Evolutionary conservation across 2,797 vertebrate genomes (phyloP), one percentile per base, ranked within the genome.

Genomic region (Potorous gilbertii): DNA sequence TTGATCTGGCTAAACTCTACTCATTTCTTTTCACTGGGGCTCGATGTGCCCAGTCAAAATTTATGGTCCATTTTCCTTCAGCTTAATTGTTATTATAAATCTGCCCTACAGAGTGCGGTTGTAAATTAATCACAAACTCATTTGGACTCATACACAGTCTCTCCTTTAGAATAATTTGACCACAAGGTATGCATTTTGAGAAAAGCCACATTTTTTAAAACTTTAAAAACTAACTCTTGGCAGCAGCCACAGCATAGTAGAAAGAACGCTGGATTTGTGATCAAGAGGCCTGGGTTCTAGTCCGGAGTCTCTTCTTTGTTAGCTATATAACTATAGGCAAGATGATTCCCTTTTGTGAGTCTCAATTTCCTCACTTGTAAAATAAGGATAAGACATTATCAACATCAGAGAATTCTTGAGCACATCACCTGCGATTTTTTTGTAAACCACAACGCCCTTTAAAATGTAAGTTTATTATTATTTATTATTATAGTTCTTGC

Each of bases 1-100:
- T 95, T 96, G 91, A 54, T 91, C 81, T 94, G 13, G 95, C 97
- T 87, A 31, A 74, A 55, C 54, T 91, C 18, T 92, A 89, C 95
- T 95, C 96, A 55, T 94, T 95, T 87, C 29, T 87, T 54, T 24
- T 94, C 91, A 74, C 56, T 95, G 97, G 81, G 96, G 92, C 74
- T 0, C 95, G 97, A 96, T 91, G 29, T 66, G 95, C 87, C 92
- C 97, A 96, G 56, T 57, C 94, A 54, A 55, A 97, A 97, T 94
- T 97, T 95, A 96, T 96, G 97, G 81, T 62, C 97, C 95, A 94
- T 97, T 96, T 95, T 97, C 93, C 93, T 97, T 97, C 92, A 91
- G 52, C 96, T 96, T 97, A 96, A 98, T 97, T 97, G 97, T 97
- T 74, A 90, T 97, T 98, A 96, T 96, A 98, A 96, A 98, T 98